Evolutionary conservation across 2,888 invertebrate genomes (phyloP).

Genomic region (Labia minor): DNA sequence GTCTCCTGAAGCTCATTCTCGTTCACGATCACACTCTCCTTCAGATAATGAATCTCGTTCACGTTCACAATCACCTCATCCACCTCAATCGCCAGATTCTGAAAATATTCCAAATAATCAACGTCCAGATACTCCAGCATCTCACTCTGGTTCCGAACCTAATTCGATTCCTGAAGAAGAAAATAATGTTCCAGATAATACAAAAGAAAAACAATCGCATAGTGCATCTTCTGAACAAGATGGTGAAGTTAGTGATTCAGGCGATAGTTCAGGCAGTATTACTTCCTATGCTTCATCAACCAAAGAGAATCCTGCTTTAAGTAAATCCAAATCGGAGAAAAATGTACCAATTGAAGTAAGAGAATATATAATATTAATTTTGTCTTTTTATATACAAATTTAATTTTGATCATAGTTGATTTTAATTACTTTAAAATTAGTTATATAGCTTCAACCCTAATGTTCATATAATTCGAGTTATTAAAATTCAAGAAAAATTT

Average conservation of each 20-base stretch:
- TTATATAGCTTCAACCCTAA: too few species aligned
- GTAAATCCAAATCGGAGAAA: not conserved
- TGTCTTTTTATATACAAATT: too few species aligned
- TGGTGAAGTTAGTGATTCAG: slow-evolving; percentile 8
- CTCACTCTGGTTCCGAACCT: too few species aligned
- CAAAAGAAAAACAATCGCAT: not conserved
- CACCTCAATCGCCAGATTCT: not conserved
- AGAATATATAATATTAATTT: too few species aligned
- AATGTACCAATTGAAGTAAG: not conserved
- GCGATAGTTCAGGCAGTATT: not conserved
- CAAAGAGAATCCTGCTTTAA: slow-evolving; percentile 17
- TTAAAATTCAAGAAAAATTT: too few species aligned
- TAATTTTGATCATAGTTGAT: too few species aligned
- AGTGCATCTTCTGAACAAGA: not conserved
- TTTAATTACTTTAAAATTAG: too few species aligned
- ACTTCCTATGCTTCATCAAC: not conserved
- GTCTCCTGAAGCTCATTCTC: slow-evolving; percentile 21
- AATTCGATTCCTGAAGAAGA: too few species aligned
- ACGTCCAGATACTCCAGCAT: not conserved
- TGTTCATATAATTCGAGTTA: too few species aligned
- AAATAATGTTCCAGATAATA: not conserved
- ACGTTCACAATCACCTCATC: not conserved
- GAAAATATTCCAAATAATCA: not conserved
- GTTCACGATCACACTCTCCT: not conserved
- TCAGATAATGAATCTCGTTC: not conserved